phyloP scores from a whole-genome alignment of 2,888 invertebrate species.

The Phortica magna region DNA sequence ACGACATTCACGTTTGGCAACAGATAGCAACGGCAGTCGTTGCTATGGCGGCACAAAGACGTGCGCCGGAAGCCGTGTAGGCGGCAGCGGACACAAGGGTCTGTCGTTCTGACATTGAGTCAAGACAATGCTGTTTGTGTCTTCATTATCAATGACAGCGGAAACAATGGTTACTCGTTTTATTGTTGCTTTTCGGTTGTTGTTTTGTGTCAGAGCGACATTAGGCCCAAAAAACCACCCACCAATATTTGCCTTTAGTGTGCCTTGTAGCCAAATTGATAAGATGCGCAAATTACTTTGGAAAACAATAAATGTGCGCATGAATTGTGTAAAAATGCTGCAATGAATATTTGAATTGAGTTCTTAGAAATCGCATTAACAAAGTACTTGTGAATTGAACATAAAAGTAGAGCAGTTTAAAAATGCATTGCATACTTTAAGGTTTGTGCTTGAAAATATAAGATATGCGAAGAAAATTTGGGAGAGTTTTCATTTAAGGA shows the following conservation, averaged over 20 bases:
- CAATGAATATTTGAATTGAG: slow-evolving; percentile 45
- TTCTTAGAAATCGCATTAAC: slow-evolving; percentile 63
- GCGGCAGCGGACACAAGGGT: slow-evolving; percentile 35
- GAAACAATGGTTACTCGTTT: slow-evolving; percentile 70
- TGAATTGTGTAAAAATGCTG: slow-evolving; percentile 57
- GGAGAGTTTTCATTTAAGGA: too few species aligned
- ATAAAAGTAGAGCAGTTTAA: slow-evolving; percentile 15
- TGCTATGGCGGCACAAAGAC: slow-evolving; percentile 8
- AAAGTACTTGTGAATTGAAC: slow-evolving; percentile 67
- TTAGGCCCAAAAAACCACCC: neutral
- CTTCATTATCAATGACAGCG: slow-evolving; percentile 74
- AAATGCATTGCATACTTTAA: neutral
- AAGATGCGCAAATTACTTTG: slow-evolving; percentile 68
- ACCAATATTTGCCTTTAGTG: slow-evolving; percentile 40
- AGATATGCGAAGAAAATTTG: too few species aligned
- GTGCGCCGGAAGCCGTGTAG: slow-evolving; percentile 53
- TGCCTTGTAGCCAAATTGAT: slow-evolving; percentile 67
- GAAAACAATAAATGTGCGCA: slow-evolving; percentile 71
- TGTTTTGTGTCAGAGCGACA: slow-evolving; percentile 16
- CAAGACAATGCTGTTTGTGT: slow-evolving; percentile 70
- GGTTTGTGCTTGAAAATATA: too few species aligned
- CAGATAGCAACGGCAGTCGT: slow-evolving; percentile 14
- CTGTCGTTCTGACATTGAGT: slow-evolving; percentile 43
- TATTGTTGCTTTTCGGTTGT: slow-evolving; percentile 52
- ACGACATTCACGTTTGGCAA: slow-evolving; percentile 10